phyloP scores from a whole-genome alignment of 1,140 invertebrate species.

The Whitmania pigra region DNA sequence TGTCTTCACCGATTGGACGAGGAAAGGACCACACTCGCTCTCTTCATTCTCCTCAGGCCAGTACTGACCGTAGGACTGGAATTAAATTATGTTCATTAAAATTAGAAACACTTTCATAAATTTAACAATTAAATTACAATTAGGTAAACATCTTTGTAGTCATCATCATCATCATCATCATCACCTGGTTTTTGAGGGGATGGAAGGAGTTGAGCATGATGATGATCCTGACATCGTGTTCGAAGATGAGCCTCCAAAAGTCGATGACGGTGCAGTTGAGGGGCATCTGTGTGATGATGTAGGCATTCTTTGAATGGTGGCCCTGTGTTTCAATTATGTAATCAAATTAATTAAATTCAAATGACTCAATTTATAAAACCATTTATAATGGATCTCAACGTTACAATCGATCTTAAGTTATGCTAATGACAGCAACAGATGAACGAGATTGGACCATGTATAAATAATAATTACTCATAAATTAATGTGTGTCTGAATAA shows the following conservation, averaged over 20 bases:
- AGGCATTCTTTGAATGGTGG: slow-evolving; percentile 33
- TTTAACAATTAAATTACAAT: too few species aligned
- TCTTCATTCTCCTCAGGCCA: slow-evolving; percentile 21
- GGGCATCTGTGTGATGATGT: slow-evolving; percentile 27
- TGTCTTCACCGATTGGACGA: background rate
- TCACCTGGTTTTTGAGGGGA: slow-evolving; percentile 9
- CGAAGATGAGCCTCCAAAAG: slow-evolving; percentile 23
- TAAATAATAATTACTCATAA: too few species aligned
- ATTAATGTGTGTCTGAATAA: too few species aligned
- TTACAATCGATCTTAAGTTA: background rate
- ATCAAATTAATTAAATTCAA: too few species aligned
- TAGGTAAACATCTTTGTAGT: background rate
- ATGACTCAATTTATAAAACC: background rate
- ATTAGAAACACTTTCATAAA: too few species aligned
- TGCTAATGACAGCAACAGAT: too few species aligned
- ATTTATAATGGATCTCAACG: background rate
- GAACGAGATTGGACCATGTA: too few species aligned
- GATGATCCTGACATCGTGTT: slow-evolving; percentile 17
- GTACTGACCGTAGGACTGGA: slow-evolving; percentile 24
- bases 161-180: slow-evolving; percentile 37
- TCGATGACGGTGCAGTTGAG: slow-evolving; percentile 20
- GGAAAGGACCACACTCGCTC: slow-evolving; percentile 23
- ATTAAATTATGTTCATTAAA: too few species aligned
- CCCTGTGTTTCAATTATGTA: slow-evolving; percentile 29
- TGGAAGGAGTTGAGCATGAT: slow-evolving; percentile 26